A percentile compares a stretch with the other conserved stretches of the same genome.
phyloP scores from a whole-genome alignment of 2,888 invertebrate species.

The Erannis defoliaria region DNA sequence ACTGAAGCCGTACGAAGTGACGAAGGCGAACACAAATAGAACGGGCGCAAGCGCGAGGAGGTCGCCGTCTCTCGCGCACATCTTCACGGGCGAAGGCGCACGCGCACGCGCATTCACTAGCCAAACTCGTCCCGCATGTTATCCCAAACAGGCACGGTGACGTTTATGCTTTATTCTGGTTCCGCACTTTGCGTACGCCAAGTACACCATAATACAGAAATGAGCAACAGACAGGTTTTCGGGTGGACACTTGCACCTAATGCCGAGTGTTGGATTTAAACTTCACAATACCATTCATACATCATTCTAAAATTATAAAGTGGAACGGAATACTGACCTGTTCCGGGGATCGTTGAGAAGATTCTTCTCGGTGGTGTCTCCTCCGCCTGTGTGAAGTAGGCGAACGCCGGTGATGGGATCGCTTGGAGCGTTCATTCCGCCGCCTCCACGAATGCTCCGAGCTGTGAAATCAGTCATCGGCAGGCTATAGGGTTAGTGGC shows the following conservation, averaged over 20 bases:
- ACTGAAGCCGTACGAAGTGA: constrained; percentile 85
- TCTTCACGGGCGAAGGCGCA: constrained; percentile 85
- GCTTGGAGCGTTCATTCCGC: constrained; percentile 94
- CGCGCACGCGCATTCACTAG: constrained; percentile 80
- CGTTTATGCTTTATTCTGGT: constrained; percentile 80
- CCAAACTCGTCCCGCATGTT: constrained; percentile 82
- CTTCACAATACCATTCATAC: constrained; percentile 49
- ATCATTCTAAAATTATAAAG: constrained; percentile 37
- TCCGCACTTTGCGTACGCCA: constrained; percentile 75
- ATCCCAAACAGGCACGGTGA: constrained; percentile 79
- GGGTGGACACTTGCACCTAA: constrained; percentile 75
- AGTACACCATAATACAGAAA: constrained; percentile 55
- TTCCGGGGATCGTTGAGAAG: constrained; percentile 80
- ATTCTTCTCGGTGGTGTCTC: constrained; percentile 86
- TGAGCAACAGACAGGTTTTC: constrained; percentile 66
- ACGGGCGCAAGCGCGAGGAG: constrained; percentile 85
- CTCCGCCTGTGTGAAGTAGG: constrained; percentile 92
- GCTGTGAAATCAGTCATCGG: constrained; percentile 89
- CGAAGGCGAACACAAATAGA: constrained; percentile 86
- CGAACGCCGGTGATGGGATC: constrained; percentile 94
- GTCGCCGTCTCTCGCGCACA: constrained; percentile 85
- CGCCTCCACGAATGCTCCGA: constrained; percentile 92
- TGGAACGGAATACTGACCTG: constrained; percentile 73
- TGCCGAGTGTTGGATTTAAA: constrained; percentile 67
- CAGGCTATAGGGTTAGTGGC: constrained; percentile 83